Evolutionary conservation across 1,140 invertebrate genomes (phyloP).

Genomic region (Camponotus vicinus): DNA sequence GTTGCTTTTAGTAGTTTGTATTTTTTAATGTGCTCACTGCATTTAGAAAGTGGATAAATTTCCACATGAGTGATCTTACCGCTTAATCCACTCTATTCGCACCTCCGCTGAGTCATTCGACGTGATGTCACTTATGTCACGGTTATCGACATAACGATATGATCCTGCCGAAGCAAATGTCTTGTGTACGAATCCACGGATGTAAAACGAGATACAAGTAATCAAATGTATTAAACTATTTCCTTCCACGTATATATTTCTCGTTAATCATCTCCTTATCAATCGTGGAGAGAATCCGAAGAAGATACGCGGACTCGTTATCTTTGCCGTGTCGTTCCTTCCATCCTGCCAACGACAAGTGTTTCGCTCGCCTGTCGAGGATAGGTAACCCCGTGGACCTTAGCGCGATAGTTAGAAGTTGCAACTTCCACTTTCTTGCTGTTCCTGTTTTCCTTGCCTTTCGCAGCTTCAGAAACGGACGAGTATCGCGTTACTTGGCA

Average conservation of each 20-base stretch:
- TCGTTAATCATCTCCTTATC: background rate
- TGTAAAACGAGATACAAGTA: background rate
- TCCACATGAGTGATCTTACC: slow-evolving; percentile 56
- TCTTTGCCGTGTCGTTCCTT: slow-evolving; percentile 20
- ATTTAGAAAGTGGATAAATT: slow-evolving; percentile 37
- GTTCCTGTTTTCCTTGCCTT: slow-evolving; percentile 28
- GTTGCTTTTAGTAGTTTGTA: too few relatives aligned
- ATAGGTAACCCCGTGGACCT: slow-evolving; percentile 57
- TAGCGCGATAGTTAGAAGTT: slow-evolving; percentile 43
- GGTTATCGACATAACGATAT: background rate
- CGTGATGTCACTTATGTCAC: slow-evolving; percentile 32
- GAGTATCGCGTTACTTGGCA: slow-evolving; percentile 63
- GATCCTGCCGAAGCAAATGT: background rate
- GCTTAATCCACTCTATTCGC: slow-evolving; percentile 45
- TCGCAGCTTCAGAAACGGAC: slow-evolving; percentile 63
- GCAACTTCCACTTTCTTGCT: slow-evolving; percentile 47
- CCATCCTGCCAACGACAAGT: slow-evolving; percentile 51
- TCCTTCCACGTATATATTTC: background rate
- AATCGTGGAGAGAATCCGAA: background rate
- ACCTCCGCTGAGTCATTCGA: slow-evolving; percentile 51
- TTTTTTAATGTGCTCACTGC: background rate
- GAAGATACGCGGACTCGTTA: background rate
- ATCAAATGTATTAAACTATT: slow-evolving; percentile 23
- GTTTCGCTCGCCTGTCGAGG: slow-evolving; percentile 39
- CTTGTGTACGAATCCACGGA: background rate